phyloP scores from a whole-genome alignment of 2,113 vertebrate genomes.

The Campylomormyrus numenius region DNA sequence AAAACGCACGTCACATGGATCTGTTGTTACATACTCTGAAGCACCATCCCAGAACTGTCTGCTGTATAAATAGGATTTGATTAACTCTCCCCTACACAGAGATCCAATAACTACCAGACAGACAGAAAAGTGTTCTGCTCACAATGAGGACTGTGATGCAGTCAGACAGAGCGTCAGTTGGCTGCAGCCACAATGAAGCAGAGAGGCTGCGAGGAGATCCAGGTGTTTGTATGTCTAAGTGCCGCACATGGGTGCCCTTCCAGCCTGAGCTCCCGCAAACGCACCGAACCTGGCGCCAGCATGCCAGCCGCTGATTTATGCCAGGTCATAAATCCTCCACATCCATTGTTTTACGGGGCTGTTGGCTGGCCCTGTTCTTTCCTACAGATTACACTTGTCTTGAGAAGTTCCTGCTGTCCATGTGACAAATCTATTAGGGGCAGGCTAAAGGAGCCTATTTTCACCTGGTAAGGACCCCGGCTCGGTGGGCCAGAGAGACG shows the following conservation, averaged over 20 bases:
- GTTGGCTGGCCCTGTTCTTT: constrained; percentile 23
- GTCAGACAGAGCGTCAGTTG: background rate
- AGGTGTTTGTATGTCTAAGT: background rate
- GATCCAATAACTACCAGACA: background rate
- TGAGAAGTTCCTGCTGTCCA: constrained; percentile 31
- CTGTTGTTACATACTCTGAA: background rate
- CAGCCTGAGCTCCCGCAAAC: background rate
- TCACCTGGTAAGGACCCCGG: background rate
- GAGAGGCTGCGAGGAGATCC: background rate
- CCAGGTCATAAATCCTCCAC: constrained; percentile 17
- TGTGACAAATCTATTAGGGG: constrained; percentile 43
- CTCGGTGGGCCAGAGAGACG: constrained; percentile 12
- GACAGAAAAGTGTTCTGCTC: background rate
- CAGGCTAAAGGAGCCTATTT: constrained; percentile 9
- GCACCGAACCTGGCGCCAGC: background rate
- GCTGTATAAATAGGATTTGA: background rate
- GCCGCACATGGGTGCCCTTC: background rate
- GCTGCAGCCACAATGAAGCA: background rate
- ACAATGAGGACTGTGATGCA: background rate
- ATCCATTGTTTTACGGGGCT: constrained; percentile 17
- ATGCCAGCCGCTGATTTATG: background rate
- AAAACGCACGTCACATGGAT: background rate
- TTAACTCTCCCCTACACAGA: background rate
- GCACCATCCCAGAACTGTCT: background rate
- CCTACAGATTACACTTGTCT: constrained; percentile 29